Conservation (phyloP, 2,888 invertebrate genomes). For the Ditula angustiorana region DNA sequence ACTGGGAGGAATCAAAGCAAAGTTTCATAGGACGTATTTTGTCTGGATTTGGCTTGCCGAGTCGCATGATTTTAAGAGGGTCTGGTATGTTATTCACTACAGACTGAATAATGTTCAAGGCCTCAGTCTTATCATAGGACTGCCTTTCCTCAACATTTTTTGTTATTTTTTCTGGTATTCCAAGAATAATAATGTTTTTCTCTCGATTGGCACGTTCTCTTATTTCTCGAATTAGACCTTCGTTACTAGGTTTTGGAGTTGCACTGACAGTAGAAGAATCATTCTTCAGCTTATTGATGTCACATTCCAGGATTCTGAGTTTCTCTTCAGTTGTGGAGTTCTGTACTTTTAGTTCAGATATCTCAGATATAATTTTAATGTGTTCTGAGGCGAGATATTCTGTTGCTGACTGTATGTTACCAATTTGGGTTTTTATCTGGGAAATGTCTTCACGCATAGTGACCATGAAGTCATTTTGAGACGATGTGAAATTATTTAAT, state of each 20-base stretch:
- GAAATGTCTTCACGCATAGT: background rate
- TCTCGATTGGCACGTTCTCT: too few species aligned
- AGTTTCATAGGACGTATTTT: background rate
- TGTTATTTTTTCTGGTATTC: too few species aligned
- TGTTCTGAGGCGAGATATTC: background rate
- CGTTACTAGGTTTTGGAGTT: too few species aligned
- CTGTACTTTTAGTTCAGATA: background rate
- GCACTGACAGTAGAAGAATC: background rate
- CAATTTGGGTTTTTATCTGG: conserved; percentile 8
- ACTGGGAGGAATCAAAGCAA: background rate
- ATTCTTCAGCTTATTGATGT: background rate
- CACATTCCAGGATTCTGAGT: background rate
- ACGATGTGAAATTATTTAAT: background rate
- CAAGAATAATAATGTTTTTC: too few species aligned
- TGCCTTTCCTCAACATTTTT: too few species aligned
- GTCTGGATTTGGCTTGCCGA: background rate
- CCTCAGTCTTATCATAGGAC: too few species aligned
- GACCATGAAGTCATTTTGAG: background rate
- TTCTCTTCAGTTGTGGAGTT: background rate
- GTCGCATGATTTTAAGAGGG: background rate
- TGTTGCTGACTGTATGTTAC: background rate
- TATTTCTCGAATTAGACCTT: too few species aligned
- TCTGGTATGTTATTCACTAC: too few species aligned
- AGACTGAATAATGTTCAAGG: too few species aligned
- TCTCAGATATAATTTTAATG: background rate